Evolutionary conservation across 2,888 invertebrate species (phyloP).

Genomic region (Acanthosepion pharaonis): DNA sequence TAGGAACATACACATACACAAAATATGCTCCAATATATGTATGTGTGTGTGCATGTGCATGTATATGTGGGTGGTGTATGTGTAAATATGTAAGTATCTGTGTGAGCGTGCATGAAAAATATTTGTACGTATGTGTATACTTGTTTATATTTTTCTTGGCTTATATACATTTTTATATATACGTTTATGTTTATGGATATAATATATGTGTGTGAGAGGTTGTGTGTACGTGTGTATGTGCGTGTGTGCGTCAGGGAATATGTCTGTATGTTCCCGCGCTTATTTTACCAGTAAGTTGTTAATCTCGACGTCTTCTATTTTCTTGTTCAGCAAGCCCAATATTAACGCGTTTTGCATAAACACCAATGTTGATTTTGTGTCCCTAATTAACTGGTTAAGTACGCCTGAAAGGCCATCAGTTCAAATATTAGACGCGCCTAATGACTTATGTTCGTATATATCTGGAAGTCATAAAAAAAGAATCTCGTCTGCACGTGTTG

Average conservation of each 20-base stretch:
- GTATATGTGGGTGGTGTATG: too few relatives aligned
- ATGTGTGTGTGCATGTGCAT: too few relatives aligned
- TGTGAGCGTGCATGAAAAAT: too few relatives aligned
- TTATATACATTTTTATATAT: too few relatives aligned
- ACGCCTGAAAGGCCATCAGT: not conserved
- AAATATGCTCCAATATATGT: too few relatives aligned
- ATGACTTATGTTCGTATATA: not conserved
- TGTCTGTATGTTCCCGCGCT: not conserved
- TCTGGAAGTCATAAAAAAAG: not conserved
- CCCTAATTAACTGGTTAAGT: conserved; percentile 33
- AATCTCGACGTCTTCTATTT: not conserved
- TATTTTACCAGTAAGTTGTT: not conserved
- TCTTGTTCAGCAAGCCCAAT: not conserved
- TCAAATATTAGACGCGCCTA: conserved; percentile 18
- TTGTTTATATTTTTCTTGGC: too few relatives aligned
- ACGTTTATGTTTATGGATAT: too few relatives aligned
- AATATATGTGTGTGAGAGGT: too few relatives aligned
- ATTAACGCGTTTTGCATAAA: not conserved
- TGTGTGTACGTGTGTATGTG: not conserved
- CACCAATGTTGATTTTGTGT: conserved; percentile 12
- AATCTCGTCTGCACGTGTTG: conserved; percentile 33
- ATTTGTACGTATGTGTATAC: too few relatives aligned
- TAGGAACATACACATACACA: too few relatives aligned
- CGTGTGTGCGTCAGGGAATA: not conserved
- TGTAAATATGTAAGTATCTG: too few relatives aligned